These are phyloP conservation scores for Lasioglossum oenotherae DNA, from an alignment of 2,888 invertebrate species.

Conservation along the genomic window DNA sequence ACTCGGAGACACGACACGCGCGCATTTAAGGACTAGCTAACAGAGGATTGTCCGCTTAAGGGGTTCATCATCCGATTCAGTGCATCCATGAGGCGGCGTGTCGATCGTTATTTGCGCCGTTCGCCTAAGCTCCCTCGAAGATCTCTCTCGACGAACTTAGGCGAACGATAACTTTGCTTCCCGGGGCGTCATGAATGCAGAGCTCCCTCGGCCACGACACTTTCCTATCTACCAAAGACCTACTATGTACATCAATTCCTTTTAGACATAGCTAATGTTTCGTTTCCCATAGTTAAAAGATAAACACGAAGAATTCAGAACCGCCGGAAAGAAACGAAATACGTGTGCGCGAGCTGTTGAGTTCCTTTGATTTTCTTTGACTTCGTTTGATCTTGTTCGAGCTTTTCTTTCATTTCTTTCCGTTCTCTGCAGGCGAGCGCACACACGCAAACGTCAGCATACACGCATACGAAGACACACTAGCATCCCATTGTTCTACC, in stretches of 20 bases:
- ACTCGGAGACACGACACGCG: slow-evolving; percentile 69
- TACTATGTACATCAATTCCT: slow-evolving; percentile 82
- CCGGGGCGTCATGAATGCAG: slow-evolving; percentile 61
- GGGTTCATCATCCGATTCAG: slow-evolving; percentile 75
- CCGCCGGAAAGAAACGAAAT: slow-evolving; percentile 56
- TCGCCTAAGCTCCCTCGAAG: not conserved
- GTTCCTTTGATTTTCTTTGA: not conserved
- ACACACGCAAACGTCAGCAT: slow-evolving; percentile 54
- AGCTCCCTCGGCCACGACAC: slow-evolving; percentile 71
- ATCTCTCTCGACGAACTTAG: not conserved
- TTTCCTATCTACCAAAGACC: slow-evolving; percentile 70
- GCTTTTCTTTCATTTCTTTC: not conserved
- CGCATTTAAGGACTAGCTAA: slow-evolving; percentile 75
- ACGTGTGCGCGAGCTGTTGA: slow-evolving; percentile 33
- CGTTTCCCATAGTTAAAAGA: slow-evolving; percentile 60
- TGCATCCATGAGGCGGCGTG: slow-evolving; percentile 61
- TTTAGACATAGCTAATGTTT: slow-evolving; percentile 75
- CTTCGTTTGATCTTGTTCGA: not conserved
- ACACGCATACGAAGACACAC: slow-evolving; percentile 41
- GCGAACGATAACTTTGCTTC: not conserved
- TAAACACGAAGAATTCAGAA: slow-evolving; percentile 63
- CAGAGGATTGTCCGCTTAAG: slow-evolving; percentile 79
- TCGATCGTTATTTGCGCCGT: not conserved
- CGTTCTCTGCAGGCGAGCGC: not conserved
- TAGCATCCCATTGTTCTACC: slow-evolving; percentile 45